phyloP scores from a whole-genome alignment of 1,140 invertebrate species.

The Brachionus rotundiformis region DNA sequence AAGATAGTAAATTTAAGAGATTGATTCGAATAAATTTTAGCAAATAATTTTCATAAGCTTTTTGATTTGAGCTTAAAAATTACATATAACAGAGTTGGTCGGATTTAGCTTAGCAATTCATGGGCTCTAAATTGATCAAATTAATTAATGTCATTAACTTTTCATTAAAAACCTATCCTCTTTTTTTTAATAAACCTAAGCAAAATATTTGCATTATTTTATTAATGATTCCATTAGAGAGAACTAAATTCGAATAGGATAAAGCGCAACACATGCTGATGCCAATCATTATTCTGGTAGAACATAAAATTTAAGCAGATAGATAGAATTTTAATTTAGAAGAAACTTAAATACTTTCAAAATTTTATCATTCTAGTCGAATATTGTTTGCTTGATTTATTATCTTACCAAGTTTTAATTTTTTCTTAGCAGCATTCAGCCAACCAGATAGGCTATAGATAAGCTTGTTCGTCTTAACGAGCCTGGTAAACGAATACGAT shows the following conservation, averaged over 20 bases:
- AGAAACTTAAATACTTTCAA: constrained; percentile 15
- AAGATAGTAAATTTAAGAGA: too few relatives aligned
- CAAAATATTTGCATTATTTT: constrained; percentile 31
- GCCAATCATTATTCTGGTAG: constrained; percentile 40
- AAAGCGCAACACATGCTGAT: constrained; percentile 45
- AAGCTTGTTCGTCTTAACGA: not conserved
- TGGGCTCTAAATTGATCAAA: constrained; percentile 33
- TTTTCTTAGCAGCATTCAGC: not conserved
- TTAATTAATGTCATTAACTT: constrained; percentile 51
- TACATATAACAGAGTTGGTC: not conserved
- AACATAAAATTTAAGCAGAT: constrained; percentile 36
- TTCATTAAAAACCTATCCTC: constrained; percentile 21
- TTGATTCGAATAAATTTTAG: not conserved
- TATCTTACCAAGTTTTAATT: constrained; percentile 27
- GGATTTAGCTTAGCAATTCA: not conserved
- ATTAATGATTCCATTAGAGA: constrained; percentile 49
- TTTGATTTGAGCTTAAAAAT: not conserved
- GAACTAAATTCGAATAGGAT: constrained; percentile 7
- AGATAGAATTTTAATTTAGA: constrained; percentile 44
- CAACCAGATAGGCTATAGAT: not conserved
- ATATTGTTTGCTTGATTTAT: constrained; percentile 44
- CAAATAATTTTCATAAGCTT: not conserved
- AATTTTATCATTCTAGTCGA: constrained; percentile 22
- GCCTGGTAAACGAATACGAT: not conserved
- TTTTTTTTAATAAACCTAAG: constrained; percentile 16